Evolutionary conservation across 2,888 invertebrate genomes (phyloP).

Genomic region (Muschampia plurimacula): DNA sequence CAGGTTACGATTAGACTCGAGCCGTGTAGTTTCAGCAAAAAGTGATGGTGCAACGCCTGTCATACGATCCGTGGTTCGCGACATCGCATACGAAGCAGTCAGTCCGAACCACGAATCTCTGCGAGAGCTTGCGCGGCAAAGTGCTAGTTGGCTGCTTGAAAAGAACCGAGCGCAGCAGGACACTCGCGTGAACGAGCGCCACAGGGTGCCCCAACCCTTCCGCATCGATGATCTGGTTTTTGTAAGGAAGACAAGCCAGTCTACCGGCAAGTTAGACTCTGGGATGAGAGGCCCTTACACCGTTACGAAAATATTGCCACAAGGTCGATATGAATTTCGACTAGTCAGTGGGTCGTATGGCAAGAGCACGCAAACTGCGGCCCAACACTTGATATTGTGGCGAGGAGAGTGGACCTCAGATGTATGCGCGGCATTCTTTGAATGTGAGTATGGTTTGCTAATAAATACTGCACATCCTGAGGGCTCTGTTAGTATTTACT

Average conservation of each 20-base stretch:
- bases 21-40: conserved; percentile 37
- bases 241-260: background rate
- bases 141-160: background rate
- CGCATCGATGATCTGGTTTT: background rate
- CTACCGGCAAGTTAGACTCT: background rate
- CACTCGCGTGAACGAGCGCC: conserved; percentile 1
- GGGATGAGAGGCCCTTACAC: background rate
- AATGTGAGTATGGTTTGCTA: background rate
- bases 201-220: background rate
- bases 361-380: background rate
- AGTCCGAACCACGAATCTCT: background rate
- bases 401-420: background rate
- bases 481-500: no score
- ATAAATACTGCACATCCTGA: no score
- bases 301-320: background rate
- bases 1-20: background rate
- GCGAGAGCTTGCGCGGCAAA: background rate
- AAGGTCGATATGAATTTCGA: background rate
- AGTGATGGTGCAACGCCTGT: background rate
- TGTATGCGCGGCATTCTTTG: background rate
- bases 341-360: background rate
- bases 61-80: background rate
- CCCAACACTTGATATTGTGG: background rate
- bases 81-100: background rate
- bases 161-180: background rate